Evolutionary conservation across 2,113 vertebrate genomes (phyloP).

Genomic region (Perognathus longimembris): DNA sequence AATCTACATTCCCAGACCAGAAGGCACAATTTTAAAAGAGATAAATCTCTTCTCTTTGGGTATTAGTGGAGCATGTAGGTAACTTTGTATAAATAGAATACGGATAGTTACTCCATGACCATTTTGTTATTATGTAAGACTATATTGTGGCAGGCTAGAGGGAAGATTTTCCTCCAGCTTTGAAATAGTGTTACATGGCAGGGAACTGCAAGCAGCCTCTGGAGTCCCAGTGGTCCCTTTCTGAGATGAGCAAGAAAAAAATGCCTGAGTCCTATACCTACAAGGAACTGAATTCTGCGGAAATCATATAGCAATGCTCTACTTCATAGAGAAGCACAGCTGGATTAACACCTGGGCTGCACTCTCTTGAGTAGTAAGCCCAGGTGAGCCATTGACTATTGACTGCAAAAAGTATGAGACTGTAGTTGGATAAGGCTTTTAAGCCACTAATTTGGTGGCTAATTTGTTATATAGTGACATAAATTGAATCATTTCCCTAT

Average conservation of each 20-base stretch:
- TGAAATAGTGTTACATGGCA: not conserved
- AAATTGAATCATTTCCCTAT: not conserved
- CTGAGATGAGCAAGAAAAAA: not conserved
- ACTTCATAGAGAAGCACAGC: not conserved
- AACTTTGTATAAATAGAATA: not conserved
- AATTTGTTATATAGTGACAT: slow-evolving; percentile 15
- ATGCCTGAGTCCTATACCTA: not conserved
- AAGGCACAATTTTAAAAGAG: not conserved
- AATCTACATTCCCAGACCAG: too few relatives aligned
- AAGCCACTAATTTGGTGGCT: not conserved
- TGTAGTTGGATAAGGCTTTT: not conserved
- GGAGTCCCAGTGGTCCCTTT: not conserved
- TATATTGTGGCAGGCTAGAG: not conserved
- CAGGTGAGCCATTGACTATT: not conserved
- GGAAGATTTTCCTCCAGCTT: not conserved
- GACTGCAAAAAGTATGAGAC: not conserved
- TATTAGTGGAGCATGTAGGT: not conserved
- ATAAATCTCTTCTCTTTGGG: not conserved
- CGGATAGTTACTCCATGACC: not conserved
- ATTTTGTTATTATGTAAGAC: not conserved
- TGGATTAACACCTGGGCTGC: not conserved
- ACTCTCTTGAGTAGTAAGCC: not conserved
- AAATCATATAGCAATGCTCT: not conserved
- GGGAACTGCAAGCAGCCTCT: not conserved
- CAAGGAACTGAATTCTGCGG: not conserved